phyloP scores from a whole-genome alignment of 30 jellyfish, hydroid and myxozoan genomes.

The Pelagia noctiluca region DNA sequence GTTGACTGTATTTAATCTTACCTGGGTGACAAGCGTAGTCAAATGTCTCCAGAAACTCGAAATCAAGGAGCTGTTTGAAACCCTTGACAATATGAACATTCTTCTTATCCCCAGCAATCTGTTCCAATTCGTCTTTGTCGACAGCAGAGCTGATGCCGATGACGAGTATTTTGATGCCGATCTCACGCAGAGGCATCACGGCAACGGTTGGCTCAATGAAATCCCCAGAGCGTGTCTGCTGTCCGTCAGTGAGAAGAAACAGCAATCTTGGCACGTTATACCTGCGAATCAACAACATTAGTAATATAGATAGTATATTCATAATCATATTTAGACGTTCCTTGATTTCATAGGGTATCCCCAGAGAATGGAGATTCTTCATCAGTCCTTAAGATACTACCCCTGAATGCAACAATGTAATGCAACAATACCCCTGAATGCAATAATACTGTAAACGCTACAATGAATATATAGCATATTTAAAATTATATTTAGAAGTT shows the following conservation, averaged over 20 bases:
- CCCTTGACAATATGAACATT: constrained; percentile 21
- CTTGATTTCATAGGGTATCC: no score
- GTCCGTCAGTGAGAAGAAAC: constrained; percentile 60
- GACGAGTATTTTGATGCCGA: constrained; percentile 38
- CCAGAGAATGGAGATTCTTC: no score
- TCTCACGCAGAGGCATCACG: constrained; percentile 35
- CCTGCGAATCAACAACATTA: constrained; percentile 1
- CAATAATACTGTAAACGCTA: no score
- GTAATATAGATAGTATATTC: neutral
- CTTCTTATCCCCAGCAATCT: constrained; percentile 25
- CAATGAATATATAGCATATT: no score
- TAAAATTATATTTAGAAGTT: no score
- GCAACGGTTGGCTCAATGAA: constrained; percentile 65
- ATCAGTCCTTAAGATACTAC: no score
- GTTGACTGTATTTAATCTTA: no score
- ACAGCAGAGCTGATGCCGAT: constrained; percentile 51
- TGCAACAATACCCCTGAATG: no score
- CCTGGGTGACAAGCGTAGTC: constrained; percentile 51
- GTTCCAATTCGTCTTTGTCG: constrained; percentile 29
- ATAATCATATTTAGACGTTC: neutral
- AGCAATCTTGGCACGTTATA: constrained; percentile 51
- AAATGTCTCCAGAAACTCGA: neutral
- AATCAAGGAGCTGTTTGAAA: constrained; percentile 1
- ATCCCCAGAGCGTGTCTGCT: constrained; percentile 61
- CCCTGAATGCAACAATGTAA: no score